Conservation (phyloP, 2,888 invertebrate species). For the Drosophila nigricruria region DNA sequence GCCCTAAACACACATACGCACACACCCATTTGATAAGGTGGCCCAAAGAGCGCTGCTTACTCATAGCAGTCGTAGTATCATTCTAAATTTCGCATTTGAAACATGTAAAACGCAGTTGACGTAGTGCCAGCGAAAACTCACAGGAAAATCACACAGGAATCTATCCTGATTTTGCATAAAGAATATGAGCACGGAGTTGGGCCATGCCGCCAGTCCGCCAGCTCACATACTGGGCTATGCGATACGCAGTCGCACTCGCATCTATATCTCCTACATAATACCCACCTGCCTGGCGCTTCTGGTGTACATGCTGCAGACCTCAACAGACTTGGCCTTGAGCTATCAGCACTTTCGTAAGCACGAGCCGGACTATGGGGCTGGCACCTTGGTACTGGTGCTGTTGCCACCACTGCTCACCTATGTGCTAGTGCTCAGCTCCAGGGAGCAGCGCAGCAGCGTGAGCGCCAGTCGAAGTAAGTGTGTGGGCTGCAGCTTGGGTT, state of each 20-base stretch:
- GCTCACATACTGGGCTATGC: conserved; percentile 82
- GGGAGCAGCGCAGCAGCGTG: conserved; percentile 86
- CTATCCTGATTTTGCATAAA: neutral
- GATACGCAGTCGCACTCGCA: conserved; percentile 83
- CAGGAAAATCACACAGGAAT: neutral
- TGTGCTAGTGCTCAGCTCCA: conserved; percentile 87
- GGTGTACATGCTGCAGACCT: conserved; percentile 89
- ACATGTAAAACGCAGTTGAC: conserved; percentile 34
- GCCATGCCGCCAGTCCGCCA: conserved; percentile 79
- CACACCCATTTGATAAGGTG: conserved; percentile 53
- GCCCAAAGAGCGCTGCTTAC: conserved; percentile 55
- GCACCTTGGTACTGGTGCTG: conserved; percentile 86
- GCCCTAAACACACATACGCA: conserved; percentile 28
- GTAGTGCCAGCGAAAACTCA: neutral
- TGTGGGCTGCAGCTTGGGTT: conserved; percentile 63
- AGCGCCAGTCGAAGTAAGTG: conserved; percentile 83
- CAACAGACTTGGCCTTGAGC: conserved; percentile 89
- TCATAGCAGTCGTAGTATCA: conserved; percentile 61
- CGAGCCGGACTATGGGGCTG: conserved; percentile 86
- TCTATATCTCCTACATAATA: conserved; percentile 85
- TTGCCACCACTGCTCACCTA: conserved; percentile 88
- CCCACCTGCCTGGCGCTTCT: conserved; percentile 87
- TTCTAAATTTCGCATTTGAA: conserved; percentile 56
- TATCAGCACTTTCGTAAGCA: conserved; percentile 88
- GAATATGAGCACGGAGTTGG: conserved; percentile 64